phyloP scores from a whole-genome alignment of 2,888 invertebrate genomes.

The Chesias legatella region DNA sequence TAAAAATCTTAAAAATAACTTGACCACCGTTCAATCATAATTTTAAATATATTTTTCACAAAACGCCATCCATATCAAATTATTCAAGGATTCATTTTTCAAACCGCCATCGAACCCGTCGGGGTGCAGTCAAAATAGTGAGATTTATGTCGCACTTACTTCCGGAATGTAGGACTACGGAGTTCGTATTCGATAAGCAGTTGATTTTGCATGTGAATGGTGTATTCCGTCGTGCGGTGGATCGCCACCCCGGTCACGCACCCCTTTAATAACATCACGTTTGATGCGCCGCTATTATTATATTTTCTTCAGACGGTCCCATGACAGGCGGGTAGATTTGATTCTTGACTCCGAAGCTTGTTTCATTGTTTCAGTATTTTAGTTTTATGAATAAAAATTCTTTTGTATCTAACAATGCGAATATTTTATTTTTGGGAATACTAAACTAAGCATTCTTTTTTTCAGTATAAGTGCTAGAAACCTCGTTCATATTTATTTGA shows the following conservation, averaged over 20 bases:
- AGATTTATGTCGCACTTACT: conserved; percentile 49
- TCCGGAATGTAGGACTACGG: conserved; percentile 37
- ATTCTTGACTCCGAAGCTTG: conserved; percentile 10
- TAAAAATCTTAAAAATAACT: too few species aligned
- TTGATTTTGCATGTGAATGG: conserved; percentile 72
- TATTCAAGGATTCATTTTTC: conserved; percentile 30
- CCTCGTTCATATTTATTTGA: too few species aligned
- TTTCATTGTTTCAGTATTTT: conserved; percentile 17
- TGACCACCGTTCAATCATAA: too few species aligned
- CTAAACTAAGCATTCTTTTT: too few species aligned
- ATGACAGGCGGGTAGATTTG: conserved; percentile 52
- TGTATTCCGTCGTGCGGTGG: conserved; percentile 64
- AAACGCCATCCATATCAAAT: neutral
- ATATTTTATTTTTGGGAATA: too few species aligned
- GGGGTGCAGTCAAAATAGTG: conserved; percentile 32
- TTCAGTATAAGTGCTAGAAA: too few species aligned
- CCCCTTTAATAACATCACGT: conserved; percentile 79
- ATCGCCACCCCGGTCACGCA: conserved; percentile 70
- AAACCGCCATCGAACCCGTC: conserved; percentile 30
- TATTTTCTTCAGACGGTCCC: conserved; percentile 76
- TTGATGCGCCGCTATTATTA: conserved; percentile 80
- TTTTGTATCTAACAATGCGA: too few species aligned
- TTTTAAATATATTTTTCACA: too few species aligned
- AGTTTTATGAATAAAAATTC: too few species aligned
- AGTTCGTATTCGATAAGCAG: conserved; percentile 49